Evolutionary conservation across 2,797 vertebrate species (phyloP), one percentile per base, ranked within the genome.

Genomic region (Mormyrops attenuatus): DNA sequence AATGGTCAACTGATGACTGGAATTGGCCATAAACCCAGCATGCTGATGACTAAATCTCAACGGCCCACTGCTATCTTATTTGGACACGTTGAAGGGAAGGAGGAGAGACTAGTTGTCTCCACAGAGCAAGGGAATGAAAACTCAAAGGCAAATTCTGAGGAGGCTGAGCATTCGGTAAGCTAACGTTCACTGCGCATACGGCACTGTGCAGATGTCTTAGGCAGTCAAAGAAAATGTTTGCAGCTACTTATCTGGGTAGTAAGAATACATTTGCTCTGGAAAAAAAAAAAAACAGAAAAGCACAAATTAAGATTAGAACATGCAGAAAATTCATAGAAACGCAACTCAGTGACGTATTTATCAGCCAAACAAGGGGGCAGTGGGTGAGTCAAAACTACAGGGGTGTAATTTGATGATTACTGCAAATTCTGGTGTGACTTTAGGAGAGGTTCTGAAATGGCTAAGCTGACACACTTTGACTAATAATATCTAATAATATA

Each of bases 51-150:
- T 22, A n/a, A 11, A 0, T 5, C 0, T 0, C 92, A 92, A 3
- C 0, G 0, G 41, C 92, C 92, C 90, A 97, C 96, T 63, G 90
- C 96, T 0, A 91, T 97, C 90, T 90, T 97, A 91, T 97, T 97
- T 0, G 97, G 97, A 9, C 92, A 96, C 0, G 3, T 97, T n/a
- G 93, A 96, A 85, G 96, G 96, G 47, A 93, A 91, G 20, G 96
- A 97, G 92, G 93, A 92, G 77, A 94, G 92, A 87, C 94, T 97
- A 17, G 88, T 96, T 90, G 94, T 97, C 84, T 94, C 95, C 50
- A 97, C 96, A 0, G 97, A 97, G 2, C 95, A 95, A 5, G 97
- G 97, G 17, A 97, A 97, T 0, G 95, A 96, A 93, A 97, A 96
- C 92, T 97, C 97, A 89, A 96, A 93, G 91, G 96, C 96, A 5